These are phyloP conservation scores for Drosophila prolongata DNA, from an alignment of 2,888 invertebrate species.

Conservation along the genomic window DNA sequence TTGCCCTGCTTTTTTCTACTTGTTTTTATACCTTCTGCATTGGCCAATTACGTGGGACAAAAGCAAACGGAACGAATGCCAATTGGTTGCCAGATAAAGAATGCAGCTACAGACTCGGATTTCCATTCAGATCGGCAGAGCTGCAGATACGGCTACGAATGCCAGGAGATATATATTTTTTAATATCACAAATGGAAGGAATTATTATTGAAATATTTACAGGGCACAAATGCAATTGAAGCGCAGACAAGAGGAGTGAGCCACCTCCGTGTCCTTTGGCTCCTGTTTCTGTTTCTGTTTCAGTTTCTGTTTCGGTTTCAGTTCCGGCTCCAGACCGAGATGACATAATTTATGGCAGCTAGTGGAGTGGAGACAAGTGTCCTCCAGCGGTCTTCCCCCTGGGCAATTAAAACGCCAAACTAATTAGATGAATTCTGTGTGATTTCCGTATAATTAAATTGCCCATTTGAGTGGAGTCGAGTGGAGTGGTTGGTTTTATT, in stretches of 20 bases:
- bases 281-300: background rate
- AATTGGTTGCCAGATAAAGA: conserved; percentile 48
- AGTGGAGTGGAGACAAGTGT: conserved; percentile 29
- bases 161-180: conserved; percentile 32
- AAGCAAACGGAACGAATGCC: conserved; percentile 54
- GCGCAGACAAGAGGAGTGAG: background rate
- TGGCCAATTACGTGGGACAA: conserved; percentile 57
- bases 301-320: background rate
- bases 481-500: conserved; percentile 25
- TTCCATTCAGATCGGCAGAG: background rate
- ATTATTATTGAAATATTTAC: conserved; percentile 52
- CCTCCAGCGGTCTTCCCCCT: conserved; percentile 50
- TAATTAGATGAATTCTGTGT: conserved; percentile 80
- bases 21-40: conserved; percentile 8
- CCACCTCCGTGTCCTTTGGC: conserved; percentile 14
- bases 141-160: conserved; percentile 1
- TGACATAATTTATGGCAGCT: conserved; percentile 53
- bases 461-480: conserved; percentile 69
- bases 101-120: conserved; percentile 18
- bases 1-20: background rate
- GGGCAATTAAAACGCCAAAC: conserved; percentile 77
- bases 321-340: conserved; percentile 8
- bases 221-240: conserved; percentile 43
- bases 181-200: conserved; percentile 39
- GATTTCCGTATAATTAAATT: conserved; percentile 81